Evolutionary conservation across 2,113 vertebrate genomes (phyloP).

Genomic region (Grammomys dolichurus): DNA sequence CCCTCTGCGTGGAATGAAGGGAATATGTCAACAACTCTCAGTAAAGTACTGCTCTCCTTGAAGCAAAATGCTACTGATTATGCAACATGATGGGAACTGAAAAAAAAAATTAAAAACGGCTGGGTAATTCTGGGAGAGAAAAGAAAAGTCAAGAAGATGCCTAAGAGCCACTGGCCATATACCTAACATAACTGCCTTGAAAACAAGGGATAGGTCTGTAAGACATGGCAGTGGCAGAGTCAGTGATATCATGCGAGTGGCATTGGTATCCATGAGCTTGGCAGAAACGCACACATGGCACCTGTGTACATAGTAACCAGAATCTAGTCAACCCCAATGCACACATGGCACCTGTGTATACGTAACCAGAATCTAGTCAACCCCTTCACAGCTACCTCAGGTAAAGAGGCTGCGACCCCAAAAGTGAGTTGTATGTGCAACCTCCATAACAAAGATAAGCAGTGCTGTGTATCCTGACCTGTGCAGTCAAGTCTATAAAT

Average conservation of each 20-base stretch:
- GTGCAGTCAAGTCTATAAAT: not conserved
- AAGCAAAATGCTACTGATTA: conserved; percentile 6
- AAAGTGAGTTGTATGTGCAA: not conserved
- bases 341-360: fast-evolving
- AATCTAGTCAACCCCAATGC: not conserved
- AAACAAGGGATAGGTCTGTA: not conserved
- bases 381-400: not conserved
- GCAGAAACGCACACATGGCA: not conserved
- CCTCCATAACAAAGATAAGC: not conserved
- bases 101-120: not conserved
- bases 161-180: not conserved
- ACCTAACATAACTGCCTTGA: not conserved
- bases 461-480: not conserved
- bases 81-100: conserved; percentile 20
- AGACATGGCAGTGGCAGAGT: not conserved
- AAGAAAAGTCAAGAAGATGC: conserved; percentile 40
- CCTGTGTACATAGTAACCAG: not conserved
- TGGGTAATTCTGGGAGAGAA: conserved; percentile 43
- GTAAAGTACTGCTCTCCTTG: conserved; percentile 51
- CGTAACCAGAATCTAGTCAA: not conserved
- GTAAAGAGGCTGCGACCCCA: not conserved
- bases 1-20: conserved; percentile 30
- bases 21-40: not conserved
- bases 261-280: not conserved
- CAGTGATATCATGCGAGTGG: not conserved